Evolutionary conservation across 2,888 invertebrate species (phyloP), one percentile per base, ranked within the genome.

Genomic region (Oligia fasciuncula): DNA sequence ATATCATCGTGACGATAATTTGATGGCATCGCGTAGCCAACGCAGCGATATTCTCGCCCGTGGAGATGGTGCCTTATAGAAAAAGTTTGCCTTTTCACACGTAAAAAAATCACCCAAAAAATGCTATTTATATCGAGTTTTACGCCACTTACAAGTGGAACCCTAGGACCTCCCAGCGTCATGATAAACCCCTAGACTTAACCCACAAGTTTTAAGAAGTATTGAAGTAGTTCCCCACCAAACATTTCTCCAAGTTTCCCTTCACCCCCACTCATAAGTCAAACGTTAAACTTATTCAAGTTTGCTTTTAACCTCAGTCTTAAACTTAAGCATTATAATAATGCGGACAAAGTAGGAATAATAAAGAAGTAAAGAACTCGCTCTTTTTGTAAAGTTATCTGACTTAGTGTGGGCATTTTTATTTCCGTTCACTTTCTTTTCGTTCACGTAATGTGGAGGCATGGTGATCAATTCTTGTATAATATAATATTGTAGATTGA

Each of bases 281-380:
- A 62, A 73, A 73, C 51, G n/a, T 74, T 19, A n/a, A 80, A 79
- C 80, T 73, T 68, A 35, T 60, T 63, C 40, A 79, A 49, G 63
- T 79, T 79, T 40, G 23, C 23, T 72, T 40, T 69, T 46, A 79
- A 67, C 68, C 60, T 29, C 40, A 51, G 60, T 23, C 35, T 62
- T 73, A 73, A 68, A 80, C 67, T 68, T 54, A 11, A 35, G 35
- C 51, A 46, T 73, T 62, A 62, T 68, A 68, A 73, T 68, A 68
- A 73, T 54, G n/a, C 51, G 51, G 66, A 67, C 35, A 46, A 35
- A 67, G 43, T 51, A 43, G 66, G 60, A 79, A 79, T 79, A 66
- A 73, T 72, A 79, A 57, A 57, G 40, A 79, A 49, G 65, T 49
- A 70, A 57, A 71, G 43, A 63, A 72, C 49, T 60, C 17, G 46